These are phyloP conservation scores for Nannoperca obscura DNA, from an alignment of 2,797 vertebrate genomes.

Conservation along the genomic window DNA sequence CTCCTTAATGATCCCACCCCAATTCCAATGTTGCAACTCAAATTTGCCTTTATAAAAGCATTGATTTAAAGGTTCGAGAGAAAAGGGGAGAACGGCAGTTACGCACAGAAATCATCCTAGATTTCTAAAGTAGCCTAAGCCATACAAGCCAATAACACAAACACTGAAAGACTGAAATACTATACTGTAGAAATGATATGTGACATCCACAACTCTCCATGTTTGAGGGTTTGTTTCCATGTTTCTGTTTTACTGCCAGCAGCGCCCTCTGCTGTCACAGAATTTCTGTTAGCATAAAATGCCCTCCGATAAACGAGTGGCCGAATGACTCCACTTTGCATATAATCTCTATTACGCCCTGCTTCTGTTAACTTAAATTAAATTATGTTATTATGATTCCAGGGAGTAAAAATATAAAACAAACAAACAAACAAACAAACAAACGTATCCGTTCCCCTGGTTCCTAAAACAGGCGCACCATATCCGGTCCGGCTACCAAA, in stretches of 20 bases:
- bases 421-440: background rate
- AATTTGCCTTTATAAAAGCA: background rate
- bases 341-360: background rate
- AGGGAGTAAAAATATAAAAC: background rate
- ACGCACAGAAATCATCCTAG: background rate
- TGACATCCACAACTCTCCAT: background rate
- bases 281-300: too few relatives aligned
- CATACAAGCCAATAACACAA: too few relatives aligned
- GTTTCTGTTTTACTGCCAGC: background rate
- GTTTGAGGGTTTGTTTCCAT: background rate
- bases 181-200: background rate
- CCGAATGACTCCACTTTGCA: too few relatives aligned
- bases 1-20: background rate
- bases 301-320: too few relatives aligned
- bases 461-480: slow-evolving; percentile 13
- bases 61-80: background rate
- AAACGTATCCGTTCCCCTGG: too few relatives aligned
- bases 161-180: background rate
- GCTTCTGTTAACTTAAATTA: too few relatives aligned
- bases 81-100: too few relatives aligned
- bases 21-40: background rate
- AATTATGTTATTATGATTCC: background rate
- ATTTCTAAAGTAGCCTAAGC: background rate
- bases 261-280: slow-evolving; percentile 25
- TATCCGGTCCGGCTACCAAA: slow-evolving; percentile 67